phyloP scores from a whole-genome alignment of 2,113 vertebrate genomes.

The Amphiprion ocellaris region DNA sequence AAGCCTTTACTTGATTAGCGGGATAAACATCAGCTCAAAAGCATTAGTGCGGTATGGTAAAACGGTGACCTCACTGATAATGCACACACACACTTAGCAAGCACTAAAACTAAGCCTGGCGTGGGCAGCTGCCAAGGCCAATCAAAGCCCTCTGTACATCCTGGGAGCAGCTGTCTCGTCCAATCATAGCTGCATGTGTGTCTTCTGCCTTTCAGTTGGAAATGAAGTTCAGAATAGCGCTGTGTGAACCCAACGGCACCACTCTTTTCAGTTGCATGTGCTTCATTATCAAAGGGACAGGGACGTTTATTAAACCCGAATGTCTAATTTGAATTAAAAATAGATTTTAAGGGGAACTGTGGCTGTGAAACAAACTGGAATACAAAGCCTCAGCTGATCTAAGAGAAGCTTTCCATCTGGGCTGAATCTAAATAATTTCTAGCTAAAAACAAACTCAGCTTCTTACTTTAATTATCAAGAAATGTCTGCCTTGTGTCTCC shows the following conservation, averaged over 20 bases:
- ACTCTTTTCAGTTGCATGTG: constrained; percentile 39
- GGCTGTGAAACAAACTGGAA: neutral
- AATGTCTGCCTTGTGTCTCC: constrained; percentile 23
- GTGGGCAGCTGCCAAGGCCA: constrained; percentile 83
- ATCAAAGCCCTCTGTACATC: constrained; percentile 81
- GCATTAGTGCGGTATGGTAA: constrained; percentile 73
- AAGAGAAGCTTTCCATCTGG: constrained; percentile 13
- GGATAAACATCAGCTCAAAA: constrained; percentile 81
- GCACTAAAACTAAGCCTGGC: constrained; percentile 75
- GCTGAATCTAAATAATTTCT: constrained; percentile 20
- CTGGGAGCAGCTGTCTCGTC: constrained; percentile 79
- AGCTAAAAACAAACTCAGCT: constrained; percentile 17
- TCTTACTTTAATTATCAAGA: constrained; percentile 24
- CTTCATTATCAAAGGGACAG: constrained; percentile 20
- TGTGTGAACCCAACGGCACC: constrained; percentile 52
- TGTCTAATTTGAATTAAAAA: constrained; percentile 22
- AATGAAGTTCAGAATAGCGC: constrained; percentile 65
- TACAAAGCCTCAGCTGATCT: constrained; percentile 19
- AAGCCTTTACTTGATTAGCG: constrained; percentile 76
- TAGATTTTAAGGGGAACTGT: constrained; percentile 14
- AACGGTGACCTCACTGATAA: constrained; percentile 80
- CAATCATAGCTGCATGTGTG: constrained; percentile 79
- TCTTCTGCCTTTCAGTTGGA: constrained; percentile 78
- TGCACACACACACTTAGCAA: constrained; percentile 76
- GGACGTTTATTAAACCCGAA: constrained; percentile 49